These are phyloP conservation scores for Rhinolophus sinicus DNA, from an alignment of 2,113 vertebrate species.

Conservation along the genomic window DNA sequence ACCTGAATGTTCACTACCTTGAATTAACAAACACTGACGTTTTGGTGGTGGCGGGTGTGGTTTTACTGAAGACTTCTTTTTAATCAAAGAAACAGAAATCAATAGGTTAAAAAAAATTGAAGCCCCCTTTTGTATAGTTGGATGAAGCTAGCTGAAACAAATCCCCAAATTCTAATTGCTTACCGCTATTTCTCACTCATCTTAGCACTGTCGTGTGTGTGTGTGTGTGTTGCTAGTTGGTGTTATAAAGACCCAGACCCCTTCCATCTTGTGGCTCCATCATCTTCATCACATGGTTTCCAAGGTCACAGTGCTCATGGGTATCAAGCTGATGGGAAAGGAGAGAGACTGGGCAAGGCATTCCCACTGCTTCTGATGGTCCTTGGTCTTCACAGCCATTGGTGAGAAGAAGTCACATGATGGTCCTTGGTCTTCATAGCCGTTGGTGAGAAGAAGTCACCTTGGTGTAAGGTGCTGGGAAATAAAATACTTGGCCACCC, in stretches of 20 bases:
- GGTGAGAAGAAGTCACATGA: background rate
- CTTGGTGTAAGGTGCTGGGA: background rate
- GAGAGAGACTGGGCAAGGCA: background rate
- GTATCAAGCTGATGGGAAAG: background rate
- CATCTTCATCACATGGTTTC: background rate
- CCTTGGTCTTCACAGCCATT: background rate
- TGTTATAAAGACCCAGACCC: background rate
- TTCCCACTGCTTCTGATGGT: background rate
- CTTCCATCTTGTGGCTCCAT: background rate
- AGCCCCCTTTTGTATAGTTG: background rate
- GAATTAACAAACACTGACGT: background rate
- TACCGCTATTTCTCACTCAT: background rate
- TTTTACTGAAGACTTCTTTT: conserved; percentile 19
- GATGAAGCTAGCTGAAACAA: background rate
- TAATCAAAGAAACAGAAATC: conserved; percentile 22
- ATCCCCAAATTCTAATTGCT: background rate
- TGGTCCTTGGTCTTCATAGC: background rate
- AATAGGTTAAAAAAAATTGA: background rate
- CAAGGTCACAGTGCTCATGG: background rate
- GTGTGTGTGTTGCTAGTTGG: no score
- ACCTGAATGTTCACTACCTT: background rate
- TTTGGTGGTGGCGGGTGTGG: background rate
- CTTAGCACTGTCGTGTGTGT: background rate
- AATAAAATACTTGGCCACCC: background rate
- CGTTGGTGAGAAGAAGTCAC: background rate